Evolutionary conservation across 2,888 invertebrate genomes (phyloP).

Genomic region (Noctua janthe): DNA sequence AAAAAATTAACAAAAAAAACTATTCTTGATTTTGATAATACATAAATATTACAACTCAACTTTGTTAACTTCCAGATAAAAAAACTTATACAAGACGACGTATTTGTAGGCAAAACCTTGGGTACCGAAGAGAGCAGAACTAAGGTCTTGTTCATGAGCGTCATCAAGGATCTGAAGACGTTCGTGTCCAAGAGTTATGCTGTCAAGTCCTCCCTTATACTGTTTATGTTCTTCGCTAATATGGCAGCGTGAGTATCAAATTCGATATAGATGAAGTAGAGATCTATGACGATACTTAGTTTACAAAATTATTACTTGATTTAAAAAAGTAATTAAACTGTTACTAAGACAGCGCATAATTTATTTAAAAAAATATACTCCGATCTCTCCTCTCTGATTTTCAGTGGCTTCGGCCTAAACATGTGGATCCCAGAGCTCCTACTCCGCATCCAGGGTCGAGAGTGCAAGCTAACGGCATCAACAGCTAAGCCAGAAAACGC

Average conservation of each 20-base stretch:
- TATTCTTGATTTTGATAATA: no score
- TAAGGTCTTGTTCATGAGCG: conserved; percentile 82
- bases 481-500: conserved; percentile 78
- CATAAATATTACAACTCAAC: neutral
- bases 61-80: conserved; percentile 76
- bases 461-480: conserved; percentile 80
- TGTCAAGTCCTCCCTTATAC: conserved; percentile 82
- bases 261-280: neutral
- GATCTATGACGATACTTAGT: no score
- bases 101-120: conserved; percentile 79
- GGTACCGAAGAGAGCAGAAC: conserved; percentile 81
- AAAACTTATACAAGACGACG: conserved; percentile 82
- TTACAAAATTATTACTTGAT: neutral
- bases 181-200: conserved; percentile 85
- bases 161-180: conserved; percentile 82
- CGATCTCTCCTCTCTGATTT: conserved; percentile 57
- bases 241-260: conserved; percentile 86
- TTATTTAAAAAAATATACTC: neutral
- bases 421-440: conserved; percentile 95
- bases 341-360: neutral
- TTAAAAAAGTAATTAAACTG: neutral
- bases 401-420: conserved; percentile 92
- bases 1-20: no score
- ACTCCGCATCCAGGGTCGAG: conserved; percentile 87
- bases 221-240: conserved; percentile 87